phyloP scores from a whole-genome alignment of 2,113 vertebrate genomes.

The Cacatua alba region DNA sequence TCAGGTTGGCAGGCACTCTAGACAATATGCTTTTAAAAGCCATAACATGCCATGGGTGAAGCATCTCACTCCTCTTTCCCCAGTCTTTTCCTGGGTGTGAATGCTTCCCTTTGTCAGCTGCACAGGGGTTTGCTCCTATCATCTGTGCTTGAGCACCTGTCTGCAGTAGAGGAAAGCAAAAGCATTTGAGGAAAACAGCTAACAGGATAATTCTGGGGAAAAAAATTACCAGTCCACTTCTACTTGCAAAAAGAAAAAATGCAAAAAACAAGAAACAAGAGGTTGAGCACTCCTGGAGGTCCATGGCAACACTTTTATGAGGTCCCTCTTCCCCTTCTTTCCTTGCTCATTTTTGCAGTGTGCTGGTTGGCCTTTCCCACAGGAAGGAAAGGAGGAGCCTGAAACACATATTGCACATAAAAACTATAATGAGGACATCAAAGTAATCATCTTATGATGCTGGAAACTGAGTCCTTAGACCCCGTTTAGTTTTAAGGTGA shows the following conservation, averaged over 20 bases:
- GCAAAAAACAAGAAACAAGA: neutral
- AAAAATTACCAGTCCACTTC: neutral
- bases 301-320: fast-evolving
- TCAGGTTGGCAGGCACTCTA: neutral
- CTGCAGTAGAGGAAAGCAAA: neutral
- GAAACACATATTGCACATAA: neutral
- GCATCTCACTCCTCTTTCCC: neutral
- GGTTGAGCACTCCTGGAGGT: fast-evolving
- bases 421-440: neutral
- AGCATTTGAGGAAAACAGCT: neutral
- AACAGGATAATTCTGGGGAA: fast-evolving
- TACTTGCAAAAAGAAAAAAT: neutral
- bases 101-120: neutral
- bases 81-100: neutral
- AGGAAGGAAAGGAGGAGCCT: neutral
- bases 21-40: neutral
- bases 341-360: fast-evolving
- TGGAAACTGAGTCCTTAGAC: neutral
- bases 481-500: neutral
- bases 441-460: neutral
- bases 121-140: neutral
- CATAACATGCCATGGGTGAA: fast-evolving
- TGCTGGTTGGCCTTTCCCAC: neutral
- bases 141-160: no score
- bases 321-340: neutral